These are phyloP conservation scores for Muraenolepis orangiensis DNA, from an alignment of 2,797 vertebrate species.

Conservation along the genomic window DNA sequence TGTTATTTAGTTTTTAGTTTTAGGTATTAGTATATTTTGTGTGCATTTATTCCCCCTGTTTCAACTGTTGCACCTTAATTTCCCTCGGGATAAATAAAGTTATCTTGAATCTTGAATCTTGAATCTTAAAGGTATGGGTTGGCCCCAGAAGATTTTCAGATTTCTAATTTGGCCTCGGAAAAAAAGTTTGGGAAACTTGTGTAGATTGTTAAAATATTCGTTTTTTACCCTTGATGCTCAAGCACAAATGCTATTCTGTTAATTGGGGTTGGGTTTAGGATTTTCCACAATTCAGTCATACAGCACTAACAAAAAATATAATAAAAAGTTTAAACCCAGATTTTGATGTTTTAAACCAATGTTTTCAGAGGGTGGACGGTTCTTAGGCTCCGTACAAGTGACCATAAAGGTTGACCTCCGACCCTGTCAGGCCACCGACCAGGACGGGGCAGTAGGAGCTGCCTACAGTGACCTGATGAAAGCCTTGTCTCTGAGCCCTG, in stretches of 20 bases:
- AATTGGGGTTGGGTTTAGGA: too few relatives aligned
- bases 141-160: too few relatives aligned
- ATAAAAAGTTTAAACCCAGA: too few relatives aligned
- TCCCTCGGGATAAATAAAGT: too few relatives aligned
- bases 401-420: not conserved
- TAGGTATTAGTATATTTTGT: too few relatives aligned
- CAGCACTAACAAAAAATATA: not conserved
- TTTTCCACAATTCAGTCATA: not conserved
- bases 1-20: too few relatives aligned
- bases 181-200: too few relatives aligned
- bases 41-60: too few relatives aligned
- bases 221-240: not conserved
- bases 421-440: conserved; percentile 14
- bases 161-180: too few relatives aligned
- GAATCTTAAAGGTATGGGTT: too few relatives aligned
- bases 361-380: not conserved
- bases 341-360: not conserved
- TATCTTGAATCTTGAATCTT: too few relatives aligned
- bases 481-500: conserved; percentile 18
- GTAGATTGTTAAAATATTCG: not conserved
- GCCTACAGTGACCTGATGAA: conserved; percentile 28
- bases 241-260: not conserved
- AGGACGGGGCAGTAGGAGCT: conserved; percentile 26
- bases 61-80: too few relatives aligned
- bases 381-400: not conserved